A percentile compares a stretch with the other conserved stretches of the same genome.
Evolutionary conservation across 2,797 vertebrate genomes (phyloP).

Genomic region (Microctenopoma stevenorrisi): DNA sequence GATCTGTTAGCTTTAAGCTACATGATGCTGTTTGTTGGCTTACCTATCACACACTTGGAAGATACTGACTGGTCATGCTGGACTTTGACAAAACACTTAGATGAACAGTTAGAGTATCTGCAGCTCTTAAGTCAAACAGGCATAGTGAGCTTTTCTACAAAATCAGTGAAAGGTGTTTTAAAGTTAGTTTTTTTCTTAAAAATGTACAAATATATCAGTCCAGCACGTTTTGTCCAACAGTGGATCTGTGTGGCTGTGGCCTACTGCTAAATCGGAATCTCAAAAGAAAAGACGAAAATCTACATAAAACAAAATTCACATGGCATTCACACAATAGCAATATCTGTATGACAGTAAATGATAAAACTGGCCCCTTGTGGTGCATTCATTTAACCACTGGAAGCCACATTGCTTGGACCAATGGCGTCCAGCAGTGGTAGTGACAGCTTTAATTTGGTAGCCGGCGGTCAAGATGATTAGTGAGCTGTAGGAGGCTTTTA

Average conservation of each 20-base stretch:
- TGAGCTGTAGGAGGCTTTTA: slow-evolving; percentile 72
- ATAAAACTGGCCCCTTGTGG: slow-evolving; percentile 65
- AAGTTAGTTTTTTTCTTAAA: too few relatives aligned
- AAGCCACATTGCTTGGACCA: slow-evolving; percentile 62
- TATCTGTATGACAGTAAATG: slow-evolving; percentile 50
- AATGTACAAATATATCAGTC: too few relatives aligned
- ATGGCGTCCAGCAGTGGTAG: slow-evolving; percentile 65
- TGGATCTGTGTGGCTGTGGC: too few relatives aligned
- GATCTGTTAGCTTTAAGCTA: background rate
- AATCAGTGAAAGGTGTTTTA: too few relatives aligned
- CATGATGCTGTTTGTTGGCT: too few relatives aligned
- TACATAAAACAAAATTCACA: slow-evolving; percentile 20
- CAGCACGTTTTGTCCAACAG: too few relatives aligned
- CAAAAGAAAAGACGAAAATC: slow-evolving; percentile 2
- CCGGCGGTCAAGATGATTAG: slow-evolving; percentile 79
- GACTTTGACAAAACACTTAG: too few relatives aligned
- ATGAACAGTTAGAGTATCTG: too few relatives aligned
- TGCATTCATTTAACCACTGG: slow-evolving; percentile 71
- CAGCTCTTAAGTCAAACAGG: too few relatives aligned
- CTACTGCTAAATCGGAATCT: too few relatives aligned
- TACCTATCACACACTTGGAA: background rate
- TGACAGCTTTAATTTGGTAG: slow-evolving; percentile 81
- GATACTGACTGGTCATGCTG: too few relatives aligned
- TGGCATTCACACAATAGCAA: slow-evolving; percentile 9
- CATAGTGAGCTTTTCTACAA: too few relatives aligned